A percentile compares a stretch with the other conserved stretches of the same genome.
Conservation (phyloP, 1,140 invertebrate species). For the Macrocentrus cingulum region DNA sequence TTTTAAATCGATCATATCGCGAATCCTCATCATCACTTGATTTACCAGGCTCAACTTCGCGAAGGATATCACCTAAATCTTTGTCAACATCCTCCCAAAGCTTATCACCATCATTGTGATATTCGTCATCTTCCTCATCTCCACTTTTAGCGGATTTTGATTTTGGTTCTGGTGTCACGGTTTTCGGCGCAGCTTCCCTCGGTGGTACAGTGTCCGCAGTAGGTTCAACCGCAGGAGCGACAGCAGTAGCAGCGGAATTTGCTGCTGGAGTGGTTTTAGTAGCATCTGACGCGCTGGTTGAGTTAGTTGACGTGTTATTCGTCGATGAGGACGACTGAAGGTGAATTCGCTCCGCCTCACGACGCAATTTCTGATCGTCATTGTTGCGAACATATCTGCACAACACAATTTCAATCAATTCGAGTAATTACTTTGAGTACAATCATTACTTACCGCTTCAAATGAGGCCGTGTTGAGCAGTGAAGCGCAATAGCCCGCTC, state of each 20-base stretch:
- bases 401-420: background rate
- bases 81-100: slow-evolving; percentile 76
- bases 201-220: slow-evolving; percentile 20
- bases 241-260: slow-evolving; percentile 21
- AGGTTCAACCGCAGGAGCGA: slow-evolving; percentile 13
- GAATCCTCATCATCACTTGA: slow-evolving; percentile 72
- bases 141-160: slow-evolving; percentile 33
- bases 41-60: slow-evolving; percentile 66
- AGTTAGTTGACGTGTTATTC: slow-evolving; percentile 14
- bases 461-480: slow-evolving; percentile 70
- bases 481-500: slow-evolving; percentile 68
- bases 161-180: slow-evolving; percentile 22
- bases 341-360: slow-evolving; percentile 69
- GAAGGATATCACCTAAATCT: slow-evolving; percentile 69
- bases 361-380: slow-evolving; percentile 69
- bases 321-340: slow-evolving; percentile 46
- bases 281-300: slow-evolving; percentile 29
- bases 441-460: slow-evolving; percentile 58
- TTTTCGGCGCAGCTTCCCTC: slow-evolving; percentile 18
- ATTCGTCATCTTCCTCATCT: slow-evolving; percentile 63
- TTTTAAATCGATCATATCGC: slow-evolving; percentile 62
- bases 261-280: slow-evolving; percentile 35
- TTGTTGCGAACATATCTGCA: slow-evolving; percentile 68
- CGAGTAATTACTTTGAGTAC: background rate
- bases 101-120: slow-evolving; percentile 62